Percentiles rank a stretch among this genome's conserved stretches.
Conservation (phyloP, 1,140 invertebrate genomes). For the Drosophila murphyi region DNA sequence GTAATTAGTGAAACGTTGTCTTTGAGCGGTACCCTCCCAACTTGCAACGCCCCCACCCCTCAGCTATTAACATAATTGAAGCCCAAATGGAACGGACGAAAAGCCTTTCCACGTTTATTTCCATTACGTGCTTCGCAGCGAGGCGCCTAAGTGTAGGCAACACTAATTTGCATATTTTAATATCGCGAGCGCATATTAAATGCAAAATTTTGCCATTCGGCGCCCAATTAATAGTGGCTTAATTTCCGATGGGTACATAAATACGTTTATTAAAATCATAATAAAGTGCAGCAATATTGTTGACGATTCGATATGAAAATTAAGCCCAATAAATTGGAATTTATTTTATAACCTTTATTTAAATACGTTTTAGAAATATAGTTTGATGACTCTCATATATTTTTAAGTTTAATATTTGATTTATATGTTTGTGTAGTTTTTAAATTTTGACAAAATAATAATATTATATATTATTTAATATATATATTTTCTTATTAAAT, state of each 20-base stretch:
- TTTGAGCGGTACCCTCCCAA: constrained; percentile 22
- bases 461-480: not conserved
- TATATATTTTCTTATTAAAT: no score
- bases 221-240: constrained; percentile 73
- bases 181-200: constrained; percentile 64
- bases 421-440: not conserved
- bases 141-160: constrained; percentile 48
- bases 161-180: constrained; percentile 75
- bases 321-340: not conserved
- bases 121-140: constrained; percentile 57
- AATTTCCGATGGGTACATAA: constrained; percentile 68
- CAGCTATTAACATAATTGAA: constrained; percentile 67
- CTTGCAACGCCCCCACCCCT: not conserved
- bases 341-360: not conserved
- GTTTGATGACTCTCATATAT: no score
- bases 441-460: not conserved
- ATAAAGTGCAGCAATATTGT: constrained; percentile 9
- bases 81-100: constrained; percentile 47
- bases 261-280: constrained; percentile 47
- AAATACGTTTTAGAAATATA: no score
- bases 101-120: constrained; percentile 54
- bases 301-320: not conserved
- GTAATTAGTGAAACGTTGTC: constrained; percentile 70
- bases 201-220: constrained; percentile 64
- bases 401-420: not conserved